Percentiles rank a stretch among this genome's conserved stretches.
phyloP scores from a whole-genome alignment of 2,888 invertebrate genomes.

The Drosophila flavopinicola region DNA sequence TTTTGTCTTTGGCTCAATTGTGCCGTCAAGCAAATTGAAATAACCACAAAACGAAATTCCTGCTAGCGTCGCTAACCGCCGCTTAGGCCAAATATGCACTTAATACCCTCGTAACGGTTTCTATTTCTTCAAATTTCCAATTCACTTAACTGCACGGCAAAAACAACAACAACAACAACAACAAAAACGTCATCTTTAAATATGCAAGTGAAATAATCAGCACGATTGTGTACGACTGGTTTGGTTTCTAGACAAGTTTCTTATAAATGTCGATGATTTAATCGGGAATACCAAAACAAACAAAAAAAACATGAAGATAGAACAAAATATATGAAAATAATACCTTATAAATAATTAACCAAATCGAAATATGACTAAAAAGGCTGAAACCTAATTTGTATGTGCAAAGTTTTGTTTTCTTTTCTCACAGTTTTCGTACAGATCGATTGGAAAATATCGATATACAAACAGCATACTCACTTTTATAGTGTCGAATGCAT shows the following conservation, averaged over 20 bases:
- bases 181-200: constrained; percentile 22
- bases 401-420: background rate
- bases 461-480: too few species aligned
- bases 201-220: constrained; percentile 13
- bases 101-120: constrained; percentile 16
- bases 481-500: too few species aligned
- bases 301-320: too few species aligned
- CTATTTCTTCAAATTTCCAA: background rate
- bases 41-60: constrained; percentile 33
- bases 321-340: too few species aligned
- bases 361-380: background rate
- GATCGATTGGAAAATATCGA: too few species aligned
- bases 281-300: constrained; percentile 21
- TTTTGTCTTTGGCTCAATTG: constrained; percentile 11
- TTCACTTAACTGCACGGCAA: background rate
- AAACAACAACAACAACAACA: background rate
- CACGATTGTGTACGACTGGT: constrained; percentile 33
- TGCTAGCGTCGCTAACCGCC: constrained; percentile 8
- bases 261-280: constrained; percentile 35
- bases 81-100: constrained; percentile 25
- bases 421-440: background rate
- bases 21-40: constrained; percentile 19
- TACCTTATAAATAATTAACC: background rate
- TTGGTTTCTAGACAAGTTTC: constrained; percentile 42
- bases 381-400: background rate